Evolutionary conservation across 2,888 invertebrate genomes (phyloP).

Genomic region (Nemapogon koenigi): DNA sequence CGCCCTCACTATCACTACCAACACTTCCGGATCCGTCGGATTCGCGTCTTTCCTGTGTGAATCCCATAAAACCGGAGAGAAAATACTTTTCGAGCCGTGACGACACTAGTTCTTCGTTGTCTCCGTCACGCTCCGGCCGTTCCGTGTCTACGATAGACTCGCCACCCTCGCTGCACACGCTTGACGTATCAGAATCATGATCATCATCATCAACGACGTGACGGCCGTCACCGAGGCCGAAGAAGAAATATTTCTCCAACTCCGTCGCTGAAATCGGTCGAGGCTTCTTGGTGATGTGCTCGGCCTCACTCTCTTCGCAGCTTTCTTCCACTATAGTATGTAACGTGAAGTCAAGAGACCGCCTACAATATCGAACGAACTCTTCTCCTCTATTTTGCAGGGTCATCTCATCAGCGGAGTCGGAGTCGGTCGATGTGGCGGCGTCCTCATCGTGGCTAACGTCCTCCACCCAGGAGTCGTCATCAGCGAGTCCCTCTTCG

Average conservation of each 20-base stretch:
- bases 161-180: constrained; percentile 83
- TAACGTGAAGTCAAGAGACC: constrained; percentile 86
- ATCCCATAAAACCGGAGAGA: constrained; percentile 84
- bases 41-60: constrained; percentile 76
- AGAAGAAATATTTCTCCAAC: constrained; percentile 90
- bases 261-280: constrained; percentile 81
- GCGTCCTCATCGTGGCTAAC: constrained; percentile 80
- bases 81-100: constrained; percentile 91
- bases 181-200: constrained; percentile 81
- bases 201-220: constrained; percentile 65
- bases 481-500: constrained; percentile 87
- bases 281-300: constrained; percentile 67
- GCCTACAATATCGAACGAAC: constrained; percentile 80
- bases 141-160: constrained; percentile 74
- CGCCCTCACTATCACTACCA: constrained; percentile 89
- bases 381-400: constrained; percentile 82
- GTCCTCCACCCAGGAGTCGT: constrained; percentile 92
- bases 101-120: constrained; percentile 79
- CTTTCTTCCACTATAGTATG: constrained; percentile 95
- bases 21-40: constrained; percentile 87
- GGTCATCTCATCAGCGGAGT: constrained; percentile 72
- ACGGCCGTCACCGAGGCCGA: constrained; percentile 78
- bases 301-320: constrained; percentile 91
- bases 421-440: constrained; percentile 71
- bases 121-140: constrained; percentile 59